Evolutionary conservation across 2,113 vertebrate species (phyloP), one percentile per base, ranked within the genome.

Genomic region (Fulmarus glacialis): DNA sequence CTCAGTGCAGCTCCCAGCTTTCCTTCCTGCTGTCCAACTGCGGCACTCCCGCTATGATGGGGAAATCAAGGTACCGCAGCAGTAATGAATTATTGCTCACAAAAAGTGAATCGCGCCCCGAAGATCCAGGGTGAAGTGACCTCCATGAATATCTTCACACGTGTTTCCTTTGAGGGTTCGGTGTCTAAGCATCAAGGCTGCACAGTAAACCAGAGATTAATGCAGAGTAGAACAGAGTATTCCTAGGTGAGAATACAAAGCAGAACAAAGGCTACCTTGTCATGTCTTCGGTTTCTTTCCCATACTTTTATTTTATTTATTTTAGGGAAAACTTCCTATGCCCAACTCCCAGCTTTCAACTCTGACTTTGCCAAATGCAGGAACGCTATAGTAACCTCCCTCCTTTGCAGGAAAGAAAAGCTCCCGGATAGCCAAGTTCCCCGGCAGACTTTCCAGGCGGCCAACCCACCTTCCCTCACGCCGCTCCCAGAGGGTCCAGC

Each of bases 151-250:
- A 95, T 79, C 86, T 74, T 74, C 34, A 26, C 52, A 27, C 63
- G 12, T 2, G 2, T 42, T 71, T 63, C 97, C 94, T 91, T 75
- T 56, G 91, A 87, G 70, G 87, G 4, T 71, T 62, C 6, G 8
- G 38, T 34, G 42, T 58, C 89, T 27, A 53, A 95, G 86, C 77
- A 42, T 55, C 55, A 27, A 80, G 86, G 67, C 89, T 88, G 63
- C 82, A 47, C 72, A 17, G 64, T 63, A 92, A 96, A 89, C 77
- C 93, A 67, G 81, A 92, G 87, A 91, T 94, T 74, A 89, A 96
- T 67, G 64, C 96, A 84, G 80, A 87, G 89, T 67, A 70, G 90
- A 93, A 63, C 52, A 42, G 62, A 75, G 43, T 23, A 13, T 38
- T 95, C 86, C 66, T 52, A 43, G 72, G 63, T 2, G 2, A 58